Base-by-base conservation (phyloP, 2,797 vertebrate species). In the Gymnoscopelus braueri region DNA sequence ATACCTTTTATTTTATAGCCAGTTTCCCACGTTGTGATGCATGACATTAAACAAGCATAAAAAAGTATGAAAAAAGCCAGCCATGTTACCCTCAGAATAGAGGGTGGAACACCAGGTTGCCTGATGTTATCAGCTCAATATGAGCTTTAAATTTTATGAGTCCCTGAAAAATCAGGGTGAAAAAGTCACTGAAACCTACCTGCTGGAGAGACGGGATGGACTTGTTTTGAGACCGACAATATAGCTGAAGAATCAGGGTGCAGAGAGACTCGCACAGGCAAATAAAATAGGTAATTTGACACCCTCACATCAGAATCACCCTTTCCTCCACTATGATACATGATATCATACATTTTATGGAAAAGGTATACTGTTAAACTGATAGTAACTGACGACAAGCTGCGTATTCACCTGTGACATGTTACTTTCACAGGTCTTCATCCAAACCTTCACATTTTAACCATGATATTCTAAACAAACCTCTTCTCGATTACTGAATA, bases 1-100 rank as follows among this genome's bases (percentile, higher is more conserved):
- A 91, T 86, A 93, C 88, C 87, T 89, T 95, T 94, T 94, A 94
- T 95, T 95, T 92, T 90, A 79, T 90, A 88, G 89, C 88, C 90
- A 92, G 71, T 90, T 91, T 86, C 83, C 83, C 81, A 88, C 58
- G 76, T 50, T 83, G 69, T 85, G 85, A 83, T 84, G 82, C 81
- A 93, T 81, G 78, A 87, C 88, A 90, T 91, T 90, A 81, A 91
- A 84, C 84, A 81, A 77, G 89, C 84, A 85, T 81, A 9, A 86
- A 80, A 77, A 83, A 76, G 57, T 65, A 77, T 58, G 5, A 32
- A 63, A 75, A 64, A 78, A 50, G 47, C 71, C 60, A 81, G 57
- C 75, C 57, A 49, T 61, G 52, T 72, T 69, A 78, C 39, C 77
- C 57, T 74, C 52, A 87, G 83, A 80, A 63, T 54, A 14, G 32